Evolutionary conservation across 2,797 vertebrate genomes (phyloP), one percentile per base, ranked within the genome.

Genomic region (Danio jaintianensis): DNA sequence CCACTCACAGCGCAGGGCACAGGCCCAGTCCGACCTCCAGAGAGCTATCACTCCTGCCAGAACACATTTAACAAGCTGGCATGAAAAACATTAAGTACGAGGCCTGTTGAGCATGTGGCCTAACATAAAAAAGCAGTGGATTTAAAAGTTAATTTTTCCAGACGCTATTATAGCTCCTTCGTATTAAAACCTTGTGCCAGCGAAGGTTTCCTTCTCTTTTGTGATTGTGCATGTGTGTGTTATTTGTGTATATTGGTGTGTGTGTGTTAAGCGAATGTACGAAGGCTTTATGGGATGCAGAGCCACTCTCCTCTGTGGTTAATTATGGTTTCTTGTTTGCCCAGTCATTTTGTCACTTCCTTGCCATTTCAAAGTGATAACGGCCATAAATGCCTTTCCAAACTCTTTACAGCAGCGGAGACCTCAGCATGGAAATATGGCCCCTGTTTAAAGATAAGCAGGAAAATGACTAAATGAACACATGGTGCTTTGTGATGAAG

Each of bases 61-160:
- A 92, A 95, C 92, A 93, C 89, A 89, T 92, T 95, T 93, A 93
- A 94, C 93, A 93, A 88, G 91, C 94, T 95, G 93, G 92, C 94
- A 94, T 91, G 95, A 91, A 92, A 90, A 87, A 84, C 93, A 94
- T 94, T 92, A 92, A 91, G 87, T 85, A 93, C 92, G 92, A 92
- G 86, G 90, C 87, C 93, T 91, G 93, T 91, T 92, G 92, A 90
- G 93, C 94, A 94, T 95, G 93, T 94, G 95, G 92, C 93, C 93
- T 94, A 93, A 93, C 90, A 95, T 92, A 20, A 89, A 29, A 94
- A 94, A 92, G 91, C 92, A 92, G 89, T 87, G 89, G 88, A 89
- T 95, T 94, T 94, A 92, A 82, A 93, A 92, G 92, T 91, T 90
- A 90, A 90, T 93, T 93, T 93, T 93, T 94, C 93, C 91, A 94